Base-by-base conservation (phyloP, 2,113 vertebrate species). In the Strix uralensis region DNA sequence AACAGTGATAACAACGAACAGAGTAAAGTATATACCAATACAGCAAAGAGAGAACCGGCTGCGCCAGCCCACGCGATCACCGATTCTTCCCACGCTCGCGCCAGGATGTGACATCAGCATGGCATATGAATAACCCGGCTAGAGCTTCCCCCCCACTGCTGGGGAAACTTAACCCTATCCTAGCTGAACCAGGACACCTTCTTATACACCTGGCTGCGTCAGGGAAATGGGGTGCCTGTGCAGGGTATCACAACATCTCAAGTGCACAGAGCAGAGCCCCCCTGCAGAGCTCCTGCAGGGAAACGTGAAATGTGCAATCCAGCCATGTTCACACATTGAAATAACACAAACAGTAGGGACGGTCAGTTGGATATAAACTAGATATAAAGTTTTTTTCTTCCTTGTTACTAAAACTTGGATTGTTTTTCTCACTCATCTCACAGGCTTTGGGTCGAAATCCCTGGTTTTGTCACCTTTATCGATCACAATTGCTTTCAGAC, bases 401-500 rank as follows among this genome's bases (percentile, higher is more conserved):
- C 29, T 10, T 62, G 1, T 73, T 52, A 19, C 13, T 61, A 26
- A 51, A 66, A 42, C 17, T 22, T 38, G 22, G 22, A 8, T 0
- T 18, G 75, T 52, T 69, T 90, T 69, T 38, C 27, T 67, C n/a
- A 9, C 15, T 47, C 9, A 3, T 67, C 27, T 86, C 40, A 47
- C 22, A 52, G 59, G 11, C 23, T 66, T n/a, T 38, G 38, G 6
- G 15, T 55, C 22, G 1, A 7, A 71, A 65, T 77, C 23, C 10
- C 13, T 9, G 2, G 2, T 47, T 80, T 67, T 69, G 6, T n/a
- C 52, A 44, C 11, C 18, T n/a, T 29, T 46, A 0, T 69, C 1
- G 2, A 42, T 47, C 29, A 83, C 72, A 87, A 65, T 13, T 47
- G 10, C 51, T 74, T 65, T 84, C 55, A n/a, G 15, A 18, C 15